These are phyloP conservation scores for Limenitis camilla DNA, from an alignment of 2,888 invertebrate genomes.

Conservation along the genomic window DNA sequence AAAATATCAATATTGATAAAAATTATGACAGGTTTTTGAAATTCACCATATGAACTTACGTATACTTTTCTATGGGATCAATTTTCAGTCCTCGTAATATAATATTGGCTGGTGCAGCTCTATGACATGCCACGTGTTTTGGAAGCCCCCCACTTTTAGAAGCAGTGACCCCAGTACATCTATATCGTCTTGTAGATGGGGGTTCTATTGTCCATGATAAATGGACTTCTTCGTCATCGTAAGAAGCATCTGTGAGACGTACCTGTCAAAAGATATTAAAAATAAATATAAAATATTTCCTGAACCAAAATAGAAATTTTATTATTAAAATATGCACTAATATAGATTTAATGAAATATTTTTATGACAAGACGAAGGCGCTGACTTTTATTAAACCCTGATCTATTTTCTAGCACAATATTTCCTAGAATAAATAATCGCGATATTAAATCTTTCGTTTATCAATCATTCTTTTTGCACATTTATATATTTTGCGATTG, in stretches of 20 bases:
- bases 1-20: no score
- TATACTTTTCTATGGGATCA: conserved; percentile 54
- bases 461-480: no score
- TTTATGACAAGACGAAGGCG: conserved; percentile 5
- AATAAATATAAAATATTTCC: neutral
- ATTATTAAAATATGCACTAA: no score
- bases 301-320: neutral
- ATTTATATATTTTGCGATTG: no score
- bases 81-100: conserved; percentile 59
- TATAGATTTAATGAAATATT: conserved; percentile 15
- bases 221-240: conserved; percentile 58
- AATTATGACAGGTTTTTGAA: no score
- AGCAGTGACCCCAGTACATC: conserved; percentile 61
- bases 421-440: conserved; percentile 2
- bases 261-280: conserved; percentile 34
- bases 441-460: neutral
- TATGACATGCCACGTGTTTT: conserved; percentile 62
- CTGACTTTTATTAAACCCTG: conserved; percentile 18
- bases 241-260: conserved; percentile 55
- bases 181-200: conserved; percentile 45
- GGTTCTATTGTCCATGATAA: conserved; percentile 61
- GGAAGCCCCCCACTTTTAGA: conserved; percentile 51
- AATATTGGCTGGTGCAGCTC: conserved; percentile 55
- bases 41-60: conserved; percentile 39
- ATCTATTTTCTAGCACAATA: conserved; percentile 17